Evolutionary conservation across 2,888 invertebrate species (phyloP).

Genomic region (Pandemis corylana): DNA sequence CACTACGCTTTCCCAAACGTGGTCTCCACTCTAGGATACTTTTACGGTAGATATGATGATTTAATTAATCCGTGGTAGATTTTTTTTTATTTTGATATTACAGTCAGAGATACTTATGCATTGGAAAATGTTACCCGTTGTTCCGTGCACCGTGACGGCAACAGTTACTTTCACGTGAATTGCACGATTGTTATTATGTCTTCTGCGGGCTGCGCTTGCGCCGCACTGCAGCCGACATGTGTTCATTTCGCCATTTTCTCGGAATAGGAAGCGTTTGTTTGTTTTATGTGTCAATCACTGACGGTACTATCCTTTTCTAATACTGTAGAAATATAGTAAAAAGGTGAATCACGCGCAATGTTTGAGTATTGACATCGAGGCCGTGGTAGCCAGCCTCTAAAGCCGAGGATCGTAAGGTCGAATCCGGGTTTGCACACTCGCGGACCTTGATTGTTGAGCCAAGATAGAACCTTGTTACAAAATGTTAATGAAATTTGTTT

Average conservation of each 20-base stretch:
- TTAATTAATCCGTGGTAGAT: too few relatives aligned
- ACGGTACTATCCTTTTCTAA: neutral
- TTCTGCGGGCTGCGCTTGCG: neutral
- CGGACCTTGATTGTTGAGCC: too few relatives aligned
- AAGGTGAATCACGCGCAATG: neutral
- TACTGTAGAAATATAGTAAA: neutral
- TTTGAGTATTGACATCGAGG: too few relatives aligned
- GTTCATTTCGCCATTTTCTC: slow-evolving; percentile 49
- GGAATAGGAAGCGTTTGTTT: slow-evolving; percentile 52
- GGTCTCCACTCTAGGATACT: too few relatives aligned
- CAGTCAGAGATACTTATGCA: neutral
- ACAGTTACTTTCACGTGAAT: slow-evolving; percentile 3
- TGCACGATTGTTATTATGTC: neutral
- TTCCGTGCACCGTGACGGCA: neutral
- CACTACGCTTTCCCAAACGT: too few relatives aligned
- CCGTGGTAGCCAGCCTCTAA: too few relatives aligned
- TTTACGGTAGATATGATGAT: too few relatives aligned
- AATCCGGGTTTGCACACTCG: too few relatives aligned
- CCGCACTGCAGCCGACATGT: slow-evolving; percentile 16
- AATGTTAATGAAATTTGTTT: too few relatives aligned
- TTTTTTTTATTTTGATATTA: too few relatives aligned
- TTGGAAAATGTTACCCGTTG: neutral
- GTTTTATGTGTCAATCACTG: slow-evolving; percentile 54
- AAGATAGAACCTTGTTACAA: too few relatives aligned
- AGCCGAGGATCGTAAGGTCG: too few relatives aligned